A percentile compares a stretch with the other conserved stretches of the same genome.
Conservation (phyloP, 2,797 vertebrate species). For the Loriculus beryllinus region DNA sequence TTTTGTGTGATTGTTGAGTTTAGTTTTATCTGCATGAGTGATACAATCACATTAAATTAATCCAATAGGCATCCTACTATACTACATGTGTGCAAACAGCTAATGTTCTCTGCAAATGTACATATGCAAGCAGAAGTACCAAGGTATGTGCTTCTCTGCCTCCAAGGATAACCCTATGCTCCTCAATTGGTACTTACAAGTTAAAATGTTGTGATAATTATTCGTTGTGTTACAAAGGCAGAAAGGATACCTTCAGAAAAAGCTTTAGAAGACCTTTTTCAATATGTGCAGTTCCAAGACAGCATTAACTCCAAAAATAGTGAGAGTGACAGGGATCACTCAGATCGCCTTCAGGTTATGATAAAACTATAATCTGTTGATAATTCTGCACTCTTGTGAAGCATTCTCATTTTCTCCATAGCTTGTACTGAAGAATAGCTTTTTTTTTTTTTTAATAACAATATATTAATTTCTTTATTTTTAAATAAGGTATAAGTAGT, state of each 20-base stretch:
- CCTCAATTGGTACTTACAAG: background rate
- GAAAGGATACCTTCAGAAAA: background rate
- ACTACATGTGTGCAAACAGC: background rate
- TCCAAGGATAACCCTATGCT: background rate
- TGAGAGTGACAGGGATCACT: constrained; percentile 2
- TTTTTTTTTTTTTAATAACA: background rate
- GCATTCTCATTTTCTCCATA: background rate
- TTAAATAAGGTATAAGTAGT: constrained; percentile 24
- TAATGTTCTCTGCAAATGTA: background rate
- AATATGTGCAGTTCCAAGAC: background rate
- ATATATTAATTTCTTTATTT: background rate
- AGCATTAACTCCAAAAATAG: background rate
- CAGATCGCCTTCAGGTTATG: constrained; percentile 3
- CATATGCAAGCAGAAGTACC: background rate
- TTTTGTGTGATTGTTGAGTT: background rate
- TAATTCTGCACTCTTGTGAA: background rate
- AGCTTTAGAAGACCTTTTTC: background rate
- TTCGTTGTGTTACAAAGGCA: background rate
- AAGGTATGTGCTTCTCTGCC: background rate
- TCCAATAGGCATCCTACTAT: background rate
- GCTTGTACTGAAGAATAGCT: background rate
- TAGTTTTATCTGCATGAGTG: background rate
- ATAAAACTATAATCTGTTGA: constrained; percentile 3
- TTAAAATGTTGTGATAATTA: background rate
- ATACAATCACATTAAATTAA: background rate